Evolutionary conservation across 1,140 invertebrate genomes (phyloP).

Genomic region (Lepidurus apus): DNA sequence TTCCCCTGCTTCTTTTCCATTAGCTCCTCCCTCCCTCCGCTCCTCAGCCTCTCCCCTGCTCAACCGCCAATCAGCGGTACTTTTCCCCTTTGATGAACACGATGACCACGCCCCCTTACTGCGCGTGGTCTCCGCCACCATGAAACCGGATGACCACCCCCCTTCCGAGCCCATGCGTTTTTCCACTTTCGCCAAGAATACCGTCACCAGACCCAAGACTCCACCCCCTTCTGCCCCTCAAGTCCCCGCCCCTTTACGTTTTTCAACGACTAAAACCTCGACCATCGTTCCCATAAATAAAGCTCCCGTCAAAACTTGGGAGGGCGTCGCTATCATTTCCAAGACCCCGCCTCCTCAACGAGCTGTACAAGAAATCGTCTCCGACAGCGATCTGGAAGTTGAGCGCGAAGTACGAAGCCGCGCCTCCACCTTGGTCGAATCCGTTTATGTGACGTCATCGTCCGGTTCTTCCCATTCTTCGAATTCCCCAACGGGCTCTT

Average conservation of each 20-base stretch:
- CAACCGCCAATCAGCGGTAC: not conserved
- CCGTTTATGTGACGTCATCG: not conserved
- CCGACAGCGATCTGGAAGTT: not conserved
- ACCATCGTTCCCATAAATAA: not conserved
- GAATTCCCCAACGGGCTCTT: not conserved
- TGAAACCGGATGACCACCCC: not conserved
- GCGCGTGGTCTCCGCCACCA: not conserved
- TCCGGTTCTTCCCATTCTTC: not conserved
- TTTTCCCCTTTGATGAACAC: not conserved
- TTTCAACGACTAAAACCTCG: not conserved
- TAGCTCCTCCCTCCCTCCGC: slow-evolving; percentile 12
- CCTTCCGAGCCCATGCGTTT: not conserved
- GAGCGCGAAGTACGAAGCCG: not conserved
- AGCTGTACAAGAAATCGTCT: not conserved
- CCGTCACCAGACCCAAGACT: not conserved
- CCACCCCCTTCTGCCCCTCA: not conserved
- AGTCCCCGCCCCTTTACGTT: not conserved
- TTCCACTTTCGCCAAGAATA: not conserved
- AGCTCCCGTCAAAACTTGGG: not conserved
- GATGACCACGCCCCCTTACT: not conserved
- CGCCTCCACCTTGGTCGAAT: not conserved
- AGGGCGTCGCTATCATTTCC: not conserved
- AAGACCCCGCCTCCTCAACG: not conserved
- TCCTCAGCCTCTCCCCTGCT: not conserved
- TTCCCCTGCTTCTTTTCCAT: not conserved